Conservation (phyloP, 2,113 vertebrate genomes). For the Carassius auratus region DNA sequence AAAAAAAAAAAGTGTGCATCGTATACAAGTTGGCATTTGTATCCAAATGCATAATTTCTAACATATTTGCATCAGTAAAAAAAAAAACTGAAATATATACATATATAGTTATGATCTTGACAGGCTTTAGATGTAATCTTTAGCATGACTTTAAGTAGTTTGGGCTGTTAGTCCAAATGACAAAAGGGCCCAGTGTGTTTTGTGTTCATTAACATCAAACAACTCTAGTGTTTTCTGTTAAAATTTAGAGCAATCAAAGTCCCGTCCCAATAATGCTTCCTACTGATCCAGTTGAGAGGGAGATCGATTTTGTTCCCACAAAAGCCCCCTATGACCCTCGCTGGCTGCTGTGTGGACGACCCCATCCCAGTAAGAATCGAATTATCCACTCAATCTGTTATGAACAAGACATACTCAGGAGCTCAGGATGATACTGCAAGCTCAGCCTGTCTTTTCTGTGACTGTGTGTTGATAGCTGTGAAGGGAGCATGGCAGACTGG, state of each 20-base stretch:
- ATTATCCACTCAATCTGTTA: background rate
- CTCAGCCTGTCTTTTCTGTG: background rate
- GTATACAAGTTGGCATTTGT: no score
- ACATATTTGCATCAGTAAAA: background rate
- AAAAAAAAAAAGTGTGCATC: no score
- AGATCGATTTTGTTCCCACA: constrained; percentile 88
- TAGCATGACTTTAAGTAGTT: background rate
- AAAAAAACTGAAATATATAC: no score
- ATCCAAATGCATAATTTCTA: no score
- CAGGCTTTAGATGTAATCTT: background rate
- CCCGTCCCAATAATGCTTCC: constrained; percentile 78
- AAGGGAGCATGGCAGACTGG: constrained; percentile 92
- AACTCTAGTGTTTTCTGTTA: background rate
- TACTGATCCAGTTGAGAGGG: constrained; percentile 87
- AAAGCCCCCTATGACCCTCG: constrained; percentile 92
- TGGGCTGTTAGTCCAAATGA: background rate
- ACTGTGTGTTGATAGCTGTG: constrained; percentile 70
- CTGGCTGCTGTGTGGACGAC: constrained; percentile 93
- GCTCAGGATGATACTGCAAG: background rate
- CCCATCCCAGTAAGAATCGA: constrained; percentile 85
- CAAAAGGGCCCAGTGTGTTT: background rate
- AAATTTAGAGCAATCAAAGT: constrained; percentile 81
- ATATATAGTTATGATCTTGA: background rate
- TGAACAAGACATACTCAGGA: background rate
- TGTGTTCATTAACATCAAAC: background rate